These are phyloP conservation scores for Bucco capensis DNA, from an alignment of 2,113 vertebrate genomes.

Conservation along the genomic window DNA sequence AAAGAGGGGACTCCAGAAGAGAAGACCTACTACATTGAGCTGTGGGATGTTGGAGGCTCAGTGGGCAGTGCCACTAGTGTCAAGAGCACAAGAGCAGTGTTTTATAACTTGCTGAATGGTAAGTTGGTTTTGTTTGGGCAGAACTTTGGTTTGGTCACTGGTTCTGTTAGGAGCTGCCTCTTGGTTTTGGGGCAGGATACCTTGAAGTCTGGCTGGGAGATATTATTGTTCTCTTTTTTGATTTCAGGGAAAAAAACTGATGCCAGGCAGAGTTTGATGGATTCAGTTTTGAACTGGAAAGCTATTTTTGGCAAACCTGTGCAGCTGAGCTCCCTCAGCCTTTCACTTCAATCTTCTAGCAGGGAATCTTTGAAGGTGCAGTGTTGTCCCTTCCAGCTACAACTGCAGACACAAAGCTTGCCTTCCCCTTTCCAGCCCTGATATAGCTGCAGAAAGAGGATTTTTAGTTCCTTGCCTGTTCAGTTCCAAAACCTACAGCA, in stretches of 20 bases:
- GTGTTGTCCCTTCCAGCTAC: neutral
- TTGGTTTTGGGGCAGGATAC: neutral
- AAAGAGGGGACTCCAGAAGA: slow-evolving; percentile 97
- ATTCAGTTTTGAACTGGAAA: neutral
- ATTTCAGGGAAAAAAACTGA: neutral
- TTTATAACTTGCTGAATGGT: slow-evolving; percentile 97
- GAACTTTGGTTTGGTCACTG: neutral
- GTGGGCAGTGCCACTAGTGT: slow-evolving; percentile 91
- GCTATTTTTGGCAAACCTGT: neutral
- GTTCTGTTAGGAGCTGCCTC: neutral
- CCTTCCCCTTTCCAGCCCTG: neutral
- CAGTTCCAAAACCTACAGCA: neutral
- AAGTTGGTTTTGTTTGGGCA: neutral
- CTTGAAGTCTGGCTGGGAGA: neutral
- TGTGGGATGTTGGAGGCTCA: slow-evolving; percentile 97
- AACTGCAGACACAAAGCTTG: neutral
- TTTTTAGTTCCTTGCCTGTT: neutral
- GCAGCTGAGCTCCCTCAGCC: neutral
- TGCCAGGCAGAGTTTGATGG: neutral
- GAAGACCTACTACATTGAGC: slow-evolving; percentile 94
- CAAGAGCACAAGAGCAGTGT: slow-evolving; percentile 96
- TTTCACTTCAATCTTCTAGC: neutral
- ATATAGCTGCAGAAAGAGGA: neutral
- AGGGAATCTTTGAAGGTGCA: neutral
- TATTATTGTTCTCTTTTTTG: neutral